Evolutionary conservation across 1,140 invertebrate species (phyloP).

Genomic region (Meteorus sp.): DNA sequence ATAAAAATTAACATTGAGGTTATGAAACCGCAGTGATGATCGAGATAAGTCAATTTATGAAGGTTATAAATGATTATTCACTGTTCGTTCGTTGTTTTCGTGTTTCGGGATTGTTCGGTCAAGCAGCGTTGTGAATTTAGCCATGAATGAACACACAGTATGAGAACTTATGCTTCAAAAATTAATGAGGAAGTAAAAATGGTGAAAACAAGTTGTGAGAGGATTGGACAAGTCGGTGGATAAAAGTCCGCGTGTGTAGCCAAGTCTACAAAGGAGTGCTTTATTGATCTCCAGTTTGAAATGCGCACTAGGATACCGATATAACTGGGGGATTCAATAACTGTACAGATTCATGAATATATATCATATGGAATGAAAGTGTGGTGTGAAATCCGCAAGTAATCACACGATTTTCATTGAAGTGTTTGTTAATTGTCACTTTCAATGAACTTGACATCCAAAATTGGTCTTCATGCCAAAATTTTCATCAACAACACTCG

Average conservation of each 20-base stretch:
- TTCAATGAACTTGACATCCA: too few relatives aligned
- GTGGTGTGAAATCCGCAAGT: too few relatives aligned
- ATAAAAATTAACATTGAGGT: too few relatives aligned
- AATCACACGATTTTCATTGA: too few relatives aligned
- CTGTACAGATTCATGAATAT: background rate
- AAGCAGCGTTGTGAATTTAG: slow-evolving; percentile 21
- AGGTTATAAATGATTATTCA: slow-evolving; percentile 12
- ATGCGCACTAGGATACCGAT: slow-evolving; percentile 56
- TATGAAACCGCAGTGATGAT: too few relatives aligned
- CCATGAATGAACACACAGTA: background rate
- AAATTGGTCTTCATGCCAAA: too few relatives aligned
- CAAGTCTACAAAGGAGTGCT: slow-evolving; percentile 58
- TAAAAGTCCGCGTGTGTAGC: slow-evolving; percentile 51
- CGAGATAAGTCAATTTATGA: too few relatives aligned
- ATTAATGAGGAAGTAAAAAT: background rate
- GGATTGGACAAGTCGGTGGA: slow-evolving; percentile 51
- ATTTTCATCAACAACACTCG: too few relatives aligned
- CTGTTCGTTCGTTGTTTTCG: background rate
- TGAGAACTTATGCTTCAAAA: slow-evolving; percentile 13
- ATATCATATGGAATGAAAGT: background rate
- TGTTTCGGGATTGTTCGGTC: slow-evolving; percentile 34
- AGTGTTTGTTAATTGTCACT: too few relatives aligned
- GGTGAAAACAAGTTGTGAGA: slow-evolving; percentile 23
- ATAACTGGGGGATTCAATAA: slow-evolving; percentile 38
- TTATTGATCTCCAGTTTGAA: slow-evolving; percentile 60